Evolutionary conservation across 1,140 invertebrate genomes (phyloP), one percentile per base, ranked within the genome.

Genomic region (Phymastichus coffea): DNA sequence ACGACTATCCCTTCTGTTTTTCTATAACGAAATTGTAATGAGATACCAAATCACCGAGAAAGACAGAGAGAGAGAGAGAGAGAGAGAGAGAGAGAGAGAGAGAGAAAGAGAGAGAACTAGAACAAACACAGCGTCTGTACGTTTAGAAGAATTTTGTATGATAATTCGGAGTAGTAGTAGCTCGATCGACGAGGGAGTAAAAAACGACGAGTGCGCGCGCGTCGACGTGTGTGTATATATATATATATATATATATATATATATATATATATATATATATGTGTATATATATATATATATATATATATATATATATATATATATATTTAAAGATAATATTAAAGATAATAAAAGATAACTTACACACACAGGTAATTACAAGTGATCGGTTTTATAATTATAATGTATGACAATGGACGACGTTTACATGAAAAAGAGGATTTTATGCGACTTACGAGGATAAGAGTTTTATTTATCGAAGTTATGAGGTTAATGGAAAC

Each of bases 301-400:
- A n/a, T n/a, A n/a, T n/a, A n/a, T n/a, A n/a, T n/a, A n/a, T n/a
- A n/a, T n/a, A n/a, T n/a, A n/a, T n/a, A n/a, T n/a, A n/a, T n/a
- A n/a, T n/a, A n/a, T n/a, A n/a, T n/a, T n/a, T n/a, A n/a, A n/a
- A n/a, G n/a, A n/a, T n/a, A n/a, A n/a, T n/a, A n/a, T n/a, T n/a
- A n/a, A n/a, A n/a, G n/a, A n/a, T n/a, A n/a, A n/a, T n/a, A n/a
- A n/a, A n/a, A n/a, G n/a, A n/a, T n/a, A n/a, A n/a, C n/a, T n/a
- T n/a, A n/a, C n/a, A n/a, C n/a, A n/a, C n/a, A n/a, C n/a, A n/a
- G n/a, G n/a, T n/a, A n/a, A n/a, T 38, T 41, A 49, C n/a, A 51
- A 57, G 30, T 47, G 48, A 23, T 28, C 41, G 57, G 48, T 60
- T 60, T 60, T 60, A 60, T 60, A 60, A 60, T 48, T 54, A 54